A percentile compares a stretch with the other conserved stretches of the same genome.
phyloP scores from a whole-genome alignment of 2,888 invertebrate genomes.

The Drosophila vallismaia region DNA sequence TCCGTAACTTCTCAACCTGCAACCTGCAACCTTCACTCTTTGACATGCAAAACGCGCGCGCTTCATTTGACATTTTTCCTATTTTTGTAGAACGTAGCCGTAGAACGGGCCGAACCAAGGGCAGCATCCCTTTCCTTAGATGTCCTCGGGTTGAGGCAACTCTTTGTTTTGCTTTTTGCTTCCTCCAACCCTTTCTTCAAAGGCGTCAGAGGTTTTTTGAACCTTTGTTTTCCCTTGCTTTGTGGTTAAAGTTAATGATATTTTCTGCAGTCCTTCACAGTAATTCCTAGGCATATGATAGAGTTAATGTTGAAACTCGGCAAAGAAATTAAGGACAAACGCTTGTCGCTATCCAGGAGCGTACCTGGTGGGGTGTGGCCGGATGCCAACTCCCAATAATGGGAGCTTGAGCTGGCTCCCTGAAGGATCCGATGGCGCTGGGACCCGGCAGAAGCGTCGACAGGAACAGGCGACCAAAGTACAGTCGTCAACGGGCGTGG shows the following conservation, averaged over 20 bases:
- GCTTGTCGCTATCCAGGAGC: background rate
- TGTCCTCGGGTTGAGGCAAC: slow-evolving; percentile 7
- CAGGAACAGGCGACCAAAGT: slow-evolving; percentile 58
- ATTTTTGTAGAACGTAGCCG: slow-evolving; percentile 43
- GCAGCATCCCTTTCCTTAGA: slow-evolving; percentile 17
- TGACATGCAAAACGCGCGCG: slow-evolving; percentile 77
- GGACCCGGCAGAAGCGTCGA: slow-evolving; percentile 30
- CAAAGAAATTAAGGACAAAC: no score
- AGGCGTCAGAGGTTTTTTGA: slow-evolving; percentile 54
- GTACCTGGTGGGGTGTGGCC: slow-evolving; percentile 52
- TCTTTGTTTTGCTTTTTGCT: slow-evolving; percentile 36
- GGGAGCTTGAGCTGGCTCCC: slow-evolving; percentile 2
- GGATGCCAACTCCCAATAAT: slow-evolving; percentile 1
- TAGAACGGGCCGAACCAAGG: slow-evolving; percentile 48
- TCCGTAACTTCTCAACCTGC: background rate
- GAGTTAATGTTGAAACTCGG: no score
- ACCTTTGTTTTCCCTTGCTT: slow-evolving; percentile 35
- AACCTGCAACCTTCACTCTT: slow-evolving; percentile 41
- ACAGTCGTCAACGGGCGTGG: slow-evolving; percentile 73
- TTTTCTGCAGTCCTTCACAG: background rate
- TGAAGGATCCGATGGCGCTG: slow-evolving; percentile 12
- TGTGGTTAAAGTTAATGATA: slow-evolving; percentile 11
- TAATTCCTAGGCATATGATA: no score
- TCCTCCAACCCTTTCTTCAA: slow-evolving; percentile 69
- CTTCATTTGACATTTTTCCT: slow-evolving; percentile 76